Evolutionary conservation across 2,888 invertebrate genomes (phyloP).

Genomic region (Tetragonula carbonaria): DNA sequence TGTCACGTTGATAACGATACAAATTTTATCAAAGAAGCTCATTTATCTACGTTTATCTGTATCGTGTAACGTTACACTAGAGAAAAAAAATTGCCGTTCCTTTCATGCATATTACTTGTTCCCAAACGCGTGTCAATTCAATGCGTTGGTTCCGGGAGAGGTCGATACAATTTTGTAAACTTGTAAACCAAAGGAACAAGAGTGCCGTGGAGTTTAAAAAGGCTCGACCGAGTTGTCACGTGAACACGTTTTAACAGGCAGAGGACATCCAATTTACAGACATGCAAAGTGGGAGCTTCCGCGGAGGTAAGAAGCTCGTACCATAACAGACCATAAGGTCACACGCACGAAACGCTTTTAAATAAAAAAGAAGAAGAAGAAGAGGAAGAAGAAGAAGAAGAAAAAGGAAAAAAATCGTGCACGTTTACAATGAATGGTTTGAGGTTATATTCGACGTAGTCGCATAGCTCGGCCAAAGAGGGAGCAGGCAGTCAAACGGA

Average conservation of each 20-base stretch:
- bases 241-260: background rate
- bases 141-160: too few relatives aligned
- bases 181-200: background rate
- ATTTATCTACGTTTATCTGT: slow-evolving; percentile 32
- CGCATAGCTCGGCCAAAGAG: slow-evolving; percentile 57
- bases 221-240: too few relatives aligned
- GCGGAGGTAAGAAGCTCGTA: slow-evolving; percentile 6
- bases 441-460: slow-evolving; percentile 71
- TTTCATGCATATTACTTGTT: background rate
- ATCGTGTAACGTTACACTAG: slow-evolving; percentile 14
- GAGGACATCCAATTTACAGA: slow-evolving; percentile 49
- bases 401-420: background rate
- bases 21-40: slow-evolving; percentile 14
- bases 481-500: slow-evolving; percentile 62
- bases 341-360: background rate
- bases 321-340: slow-evolving; percentile 47
- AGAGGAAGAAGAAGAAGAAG: too few relatives aligned
- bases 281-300: slow-evolving; percentile 41
- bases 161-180: too few relatives aligned
- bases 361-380: background rate
- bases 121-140: background rate
- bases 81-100: slow-evolving; percentile 18
- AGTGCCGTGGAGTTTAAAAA: background rate
- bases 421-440: slow-evolving; percentile 50
- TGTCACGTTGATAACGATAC: slow-evolving; percentile 19